Evolutionary conservation across 2,113 vertebrate genomes (phyloP).

Genomic region (Malurus elegans): DNA sequence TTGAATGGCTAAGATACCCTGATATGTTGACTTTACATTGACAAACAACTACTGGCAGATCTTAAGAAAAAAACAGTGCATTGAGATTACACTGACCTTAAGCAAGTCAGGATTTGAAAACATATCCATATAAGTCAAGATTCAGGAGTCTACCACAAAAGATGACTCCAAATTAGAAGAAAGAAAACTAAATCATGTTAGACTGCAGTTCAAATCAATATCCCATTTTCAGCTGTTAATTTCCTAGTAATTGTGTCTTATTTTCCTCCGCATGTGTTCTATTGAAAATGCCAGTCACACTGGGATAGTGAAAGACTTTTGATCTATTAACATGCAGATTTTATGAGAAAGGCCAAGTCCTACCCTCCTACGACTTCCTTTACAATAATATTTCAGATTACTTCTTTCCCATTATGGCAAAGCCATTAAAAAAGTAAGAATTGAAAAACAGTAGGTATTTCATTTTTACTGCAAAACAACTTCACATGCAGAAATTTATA

Average conservation of each 20-base stretch:
- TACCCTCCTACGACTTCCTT: not conserved
- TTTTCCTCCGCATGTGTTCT: constrained; percentile 25
- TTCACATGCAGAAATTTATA: not conserved
- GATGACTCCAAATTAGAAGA: not conserved
- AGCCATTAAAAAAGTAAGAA: not conserved
- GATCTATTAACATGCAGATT: constrained; percentile 16
- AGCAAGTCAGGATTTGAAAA: not conserved
- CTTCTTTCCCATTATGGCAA: not conserved
- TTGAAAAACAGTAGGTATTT: not conserved
- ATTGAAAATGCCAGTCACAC: not conserved
- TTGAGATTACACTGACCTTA: not conserved
- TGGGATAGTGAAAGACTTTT: not conserved
- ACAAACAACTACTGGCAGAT: not conserved
- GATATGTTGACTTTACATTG: not conserved
- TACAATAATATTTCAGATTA: not conserved
- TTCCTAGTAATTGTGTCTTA: constrained; percentile 26
- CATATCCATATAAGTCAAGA: not conserved
- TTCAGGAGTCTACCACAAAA: not conserved
- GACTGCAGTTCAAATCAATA: constrained; percentile 47
- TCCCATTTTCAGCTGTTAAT: constrained; percentile 51
- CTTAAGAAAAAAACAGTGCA: not conserved
- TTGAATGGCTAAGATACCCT: not conserved
- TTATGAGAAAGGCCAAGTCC: not conserved
- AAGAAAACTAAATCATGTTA: constrained; percentile 10
- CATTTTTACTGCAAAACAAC: not conserved